phyloP scores from a whole-genome alignment of 2,113 vertebrate genomes.

The Thalassarche chlororhynchos region DNA sequence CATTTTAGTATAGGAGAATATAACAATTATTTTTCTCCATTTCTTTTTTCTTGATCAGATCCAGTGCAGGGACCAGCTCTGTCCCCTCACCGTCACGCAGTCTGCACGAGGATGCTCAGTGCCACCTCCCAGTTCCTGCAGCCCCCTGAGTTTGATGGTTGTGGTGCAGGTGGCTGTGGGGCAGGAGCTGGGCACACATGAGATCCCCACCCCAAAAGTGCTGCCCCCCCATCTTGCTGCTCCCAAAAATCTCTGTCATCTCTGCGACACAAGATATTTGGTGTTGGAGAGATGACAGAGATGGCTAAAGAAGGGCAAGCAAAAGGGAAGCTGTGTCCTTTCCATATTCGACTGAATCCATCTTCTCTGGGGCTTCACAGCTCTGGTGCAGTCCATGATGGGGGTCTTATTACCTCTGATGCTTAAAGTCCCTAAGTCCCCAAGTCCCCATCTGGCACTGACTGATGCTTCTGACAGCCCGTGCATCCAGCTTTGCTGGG shows the following conservation, averaged over 20 bases:
- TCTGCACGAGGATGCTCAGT: not conserved
- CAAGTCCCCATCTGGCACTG: not conserved
- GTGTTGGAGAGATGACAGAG: not conserved
- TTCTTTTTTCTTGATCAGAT: not conserved
- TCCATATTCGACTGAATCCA: not conserved
- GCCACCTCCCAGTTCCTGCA: not conserved
- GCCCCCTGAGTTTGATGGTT: not conserved
- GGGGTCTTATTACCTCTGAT: not conserved
- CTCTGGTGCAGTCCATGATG: not conserved
- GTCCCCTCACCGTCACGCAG: rapidly evolving
- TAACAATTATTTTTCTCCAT: not conserved
- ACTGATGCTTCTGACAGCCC: not conserved
- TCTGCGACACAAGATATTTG: not conserved
- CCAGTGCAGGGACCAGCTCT: not conserved
- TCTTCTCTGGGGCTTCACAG: not conserved
- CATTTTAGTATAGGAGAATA: not conserved
- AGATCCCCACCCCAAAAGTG: not conserved
- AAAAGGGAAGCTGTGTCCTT: not conserved
- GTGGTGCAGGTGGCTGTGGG: not conserved
- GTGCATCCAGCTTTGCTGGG: not conserved
- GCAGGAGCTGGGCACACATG: not conserved
- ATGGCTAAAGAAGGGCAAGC: not conserved
- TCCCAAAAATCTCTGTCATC: not conserved
- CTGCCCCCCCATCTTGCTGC: not conserved
- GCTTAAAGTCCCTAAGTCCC: not conserved